Evolutionary conservation across 1,140 invertebrate species (phyloP), one percentile per base, ranked within the genome.

Genomic region (Protaetia brevitarsis): DNA sequence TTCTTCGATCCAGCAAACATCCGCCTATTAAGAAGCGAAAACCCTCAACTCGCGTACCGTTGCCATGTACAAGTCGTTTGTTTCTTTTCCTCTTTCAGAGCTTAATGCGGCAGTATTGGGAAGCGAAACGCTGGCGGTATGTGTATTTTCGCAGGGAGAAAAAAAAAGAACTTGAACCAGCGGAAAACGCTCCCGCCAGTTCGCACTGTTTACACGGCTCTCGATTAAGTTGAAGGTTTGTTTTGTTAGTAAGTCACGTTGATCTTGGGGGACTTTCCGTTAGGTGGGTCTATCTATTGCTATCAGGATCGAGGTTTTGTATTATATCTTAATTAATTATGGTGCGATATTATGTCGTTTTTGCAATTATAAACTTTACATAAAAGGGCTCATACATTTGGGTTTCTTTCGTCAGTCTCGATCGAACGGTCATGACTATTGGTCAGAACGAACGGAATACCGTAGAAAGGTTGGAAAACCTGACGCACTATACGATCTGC

Each of bases 171-270:
- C 2, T 65, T 65, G 41, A 61, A 61, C 65, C 34, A 36, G 57
- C 58, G 56, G 7, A 29, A 61, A 61, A 60, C 29, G 45, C 51
- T 66, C 26, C 62, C 56, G 41, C 30, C 34, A 41, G 66, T 67
- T 67, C 37, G 51, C 60, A 65, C 57, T 65, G 66, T 68, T 58
- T 64, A 67, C 61, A 68, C 59, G 66, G 45, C 62, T 68, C 63
- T 65, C 63, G 63, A 64, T 68, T 37, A 65, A 68, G 57, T 68
- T 65, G 66, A 65, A 68, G 63, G 64, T 68, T 64, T 61, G 66
- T 68, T 68, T 68, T 68, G 63, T 67, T 67, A 63, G 59, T 59
- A 58, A 56, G 59, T 61, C 34, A 51, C 57, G 66, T 58, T 63
- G 63, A 66, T n/a, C 41, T 61, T 63, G 41, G 19, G 59, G n/a